Evolutionary conservation across 2,888 invertebrate genomes (phyloP).

Genomic region (Chrysodeixis includens): DNA sequence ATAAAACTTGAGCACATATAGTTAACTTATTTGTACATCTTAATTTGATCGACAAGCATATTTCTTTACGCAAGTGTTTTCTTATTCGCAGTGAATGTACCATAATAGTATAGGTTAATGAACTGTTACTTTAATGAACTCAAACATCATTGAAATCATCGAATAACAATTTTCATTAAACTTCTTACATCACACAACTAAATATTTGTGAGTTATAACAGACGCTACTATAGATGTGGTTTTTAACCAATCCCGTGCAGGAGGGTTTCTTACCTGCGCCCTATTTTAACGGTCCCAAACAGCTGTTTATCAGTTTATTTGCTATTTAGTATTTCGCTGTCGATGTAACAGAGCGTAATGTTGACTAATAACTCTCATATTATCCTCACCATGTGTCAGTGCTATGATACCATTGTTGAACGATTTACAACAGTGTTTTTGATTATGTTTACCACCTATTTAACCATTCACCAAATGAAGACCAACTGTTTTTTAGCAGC

Average conservation of each 20-base stretch:
- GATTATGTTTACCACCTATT: slow-evolving; percentile 59
- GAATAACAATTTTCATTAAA: slow-evolving; percentile 10
- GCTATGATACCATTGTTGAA: slow-evolving; percentile 49
- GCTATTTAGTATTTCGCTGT: slow-evolving; percentile 33
- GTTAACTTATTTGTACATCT: not conserved
- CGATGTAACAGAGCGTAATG: slow-evolving; percentile 55
- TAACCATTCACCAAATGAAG: slow-evolving; percentile 66
- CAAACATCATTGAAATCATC: slow-evolving; percentile 8
- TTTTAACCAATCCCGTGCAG: slow-evolving; percentile 58
- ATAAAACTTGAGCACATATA: not conserved
- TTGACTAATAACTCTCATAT: slow-evolving; percentile 55
- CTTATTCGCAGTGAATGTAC: slow-evolving; percentile 33
- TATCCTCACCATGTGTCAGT: slow-evolving; percentile 45
- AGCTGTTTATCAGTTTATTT: slow-evolving; percentile 58
- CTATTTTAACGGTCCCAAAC: slow-evolving; percentile 51
- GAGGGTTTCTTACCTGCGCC: slow-evolving; percentile 76
- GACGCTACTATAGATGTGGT: slow-evolving; percentile 16
- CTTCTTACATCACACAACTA: slow-evolving; percentile 3
- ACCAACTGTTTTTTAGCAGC: slow-evolving; percentile 59
- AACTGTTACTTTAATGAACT: slow-evolving; percentile 27
- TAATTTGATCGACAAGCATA: slow-evolving; percentile 1
- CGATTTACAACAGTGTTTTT: slow-evolving; percentile 64
- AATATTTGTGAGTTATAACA: slow-evolving; percentile 6
- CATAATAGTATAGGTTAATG: slow-evolving; percentile 27
- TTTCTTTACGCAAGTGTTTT: slow-evolving; percentile 35